These are phyloP conservation scores for Drosophila birchii DNA, from an alignment of 2,888 invertebrate genomes.

Conservation along the genomic window DNA sequence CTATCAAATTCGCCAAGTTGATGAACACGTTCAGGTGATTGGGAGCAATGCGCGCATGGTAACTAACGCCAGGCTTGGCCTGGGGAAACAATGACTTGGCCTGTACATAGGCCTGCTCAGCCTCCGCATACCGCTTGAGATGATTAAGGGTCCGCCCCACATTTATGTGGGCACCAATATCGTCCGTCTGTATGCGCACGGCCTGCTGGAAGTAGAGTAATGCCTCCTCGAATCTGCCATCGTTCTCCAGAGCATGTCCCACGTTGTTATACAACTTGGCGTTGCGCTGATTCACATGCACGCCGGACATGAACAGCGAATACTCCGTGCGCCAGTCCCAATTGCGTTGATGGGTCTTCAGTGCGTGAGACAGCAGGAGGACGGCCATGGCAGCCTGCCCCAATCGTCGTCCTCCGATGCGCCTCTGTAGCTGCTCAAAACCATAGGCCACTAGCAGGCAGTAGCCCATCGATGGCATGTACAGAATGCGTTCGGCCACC, in stretches of 20 bases:
- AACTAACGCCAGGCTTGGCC: slow-evolving; percentile 96
- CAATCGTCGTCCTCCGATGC: slow-evolving; percentile 22
- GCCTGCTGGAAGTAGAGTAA: slow-evolving; percentile 96
- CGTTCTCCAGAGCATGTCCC: slow-evolving; percentile 96
- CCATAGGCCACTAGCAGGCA: slow-evolving; percentile 96
- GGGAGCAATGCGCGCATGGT: slow-evolving; percentile 97
- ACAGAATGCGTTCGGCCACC: slow-evolving; percentile 96
- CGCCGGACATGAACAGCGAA: slow-evolving; percentile 96
- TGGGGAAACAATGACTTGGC: slow-evolving; percentile 95
- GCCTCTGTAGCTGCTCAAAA: slow-evolving; percentile 87
- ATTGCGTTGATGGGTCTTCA: slow-evolving; percentile 94
- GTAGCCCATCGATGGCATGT: slow-evolving; percentile 99
- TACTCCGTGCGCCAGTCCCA: slow-evolving; percentile 98
- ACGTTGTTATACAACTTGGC: slow-evolving; percentile 99
- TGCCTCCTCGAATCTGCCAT: slow-evolving; percentile 90
- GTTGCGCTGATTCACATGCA: slow-evolving; percentile 92
- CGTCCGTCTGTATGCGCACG: slow-evolving; percentile 96
- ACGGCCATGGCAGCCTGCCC: slow-evolving; percentile 85
- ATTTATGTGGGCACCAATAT: slow-evolving; percentile 98
- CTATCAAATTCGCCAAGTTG: slow-evolving; percentile 96
- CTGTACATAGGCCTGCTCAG: slow-evolving; percentile 95
- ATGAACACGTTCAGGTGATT: slow-evolving; percentile 98
- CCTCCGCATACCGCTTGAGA: slow-evolving; percentile 93
- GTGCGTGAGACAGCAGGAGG: slow-evolving; percentile 91
- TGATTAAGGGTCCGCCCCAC: slow-evolving; percentile 98